Percentiles rank a stretch among this genome's conserved stretches.
phyloP scores from a whole-genome alignment of 2,888 invertebrate genomes.

The Acrobasis consociella region DNA sequence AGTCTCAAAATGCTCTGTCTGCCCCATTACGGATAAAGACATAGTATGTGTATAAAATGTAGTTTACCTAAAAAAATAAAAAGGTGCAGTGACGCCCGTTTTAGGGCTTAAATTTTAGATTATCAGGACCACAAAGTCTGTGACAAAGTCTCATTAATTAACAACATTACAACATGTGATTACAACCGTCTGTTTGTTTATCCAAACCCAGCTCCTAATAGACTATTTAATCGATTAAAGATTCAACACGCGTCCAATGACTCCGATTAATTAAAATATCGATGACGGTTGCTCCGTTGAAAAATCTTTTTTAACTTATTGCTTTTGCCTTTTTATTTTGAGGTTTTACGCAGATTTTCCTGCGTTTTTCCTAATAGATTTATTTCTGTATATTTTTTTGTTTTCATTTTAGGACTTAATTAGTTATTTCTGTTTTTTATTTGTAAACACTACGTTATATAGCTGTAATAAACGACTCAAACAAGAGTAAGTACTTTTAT shows the following conservation, averaged over 20 bases:
- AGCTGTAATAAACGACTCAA: too few relatives aligned
- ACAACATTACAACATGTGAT: constrained; percentile 7
- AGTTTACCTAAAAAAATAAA: too few relatives aligned
- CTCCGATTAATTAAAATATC: constrained; percentile 21
- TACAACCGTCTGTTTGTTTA: constrained; percentile 11
- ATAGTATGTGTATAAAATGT: too few relatives aligned
- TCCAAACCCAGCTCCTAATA: constrained; percentile 13
- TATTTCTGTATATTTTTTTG: background rate
- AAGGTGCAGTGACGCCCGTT: too few relatives aligned
- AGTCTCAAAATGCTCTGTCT: too few relatives aligned
- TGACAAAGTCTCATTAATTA: background rate
- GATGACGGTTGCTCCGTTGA: constrained; percentile 30
- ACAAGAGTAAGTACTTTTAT: too few relatives aligned
- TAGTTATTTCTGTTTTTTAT: too few relatives aligned
- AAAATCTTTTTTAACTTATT: constrained; percentile 2
- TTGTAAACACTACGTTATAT: too few relatives aligned
- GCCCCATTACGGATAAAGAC: too few relatives aligned
- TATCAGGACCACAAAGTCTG: too few relatives aligned
- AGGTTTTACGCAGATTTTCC: background rate
- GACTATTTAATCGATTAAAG: constrained; percentile 17
- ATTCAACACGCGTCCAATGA: constrained; percentile 14
- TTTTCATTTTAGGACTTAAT: too few relatives aligned
- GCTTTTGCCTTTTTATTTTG: background rate
- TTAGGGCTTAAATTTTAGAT: too few relatives aligned
- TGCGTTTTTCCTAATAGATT: background rate